These are phyloP conservation scores for Butorides virescens DNA, from an alignment of 2,113 vertebrate genomes.

Conservation along the genomic window DNA sequence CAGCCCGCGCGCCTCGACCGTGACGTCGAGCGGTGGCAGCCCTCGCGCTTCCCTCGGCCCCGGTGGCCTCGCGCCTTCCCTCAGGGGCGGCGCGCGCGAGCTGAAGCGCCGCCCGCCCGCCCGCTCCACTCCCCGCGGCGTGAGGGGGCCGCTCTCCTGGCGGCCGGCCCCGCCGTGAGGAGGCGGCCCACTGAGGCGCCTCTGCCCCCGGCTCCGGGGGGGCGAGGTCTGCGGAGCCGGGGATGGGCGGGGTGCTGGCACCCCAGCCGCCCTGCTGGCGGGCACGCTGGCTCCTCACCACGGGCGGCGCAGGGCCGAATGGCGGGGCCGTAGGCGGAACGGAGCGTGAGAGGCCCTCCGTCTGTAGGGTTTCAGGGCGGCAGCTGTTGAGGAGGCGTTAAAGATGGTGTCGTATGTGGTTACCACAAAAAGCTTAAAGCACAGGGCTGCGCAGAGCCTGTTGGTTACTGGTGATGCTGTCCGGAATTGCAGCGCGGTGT, in stretches of 20 bases:
- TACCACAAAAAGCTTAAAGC: neutral
- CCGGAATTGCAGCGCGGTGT: accelerated
- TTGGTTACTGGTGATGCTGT: neutral
- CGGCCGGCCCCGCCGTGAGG: neutral
- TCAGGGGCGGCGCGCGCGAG: accelerated
- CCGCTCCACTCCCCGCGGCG: too few species aligned
- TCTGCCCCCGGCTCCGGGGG: too few species aligned
- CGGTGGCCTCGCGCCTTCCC: neutral
- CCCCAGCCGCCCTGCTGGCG: too few species aligned
- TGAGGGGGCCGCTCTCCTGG: neutral
- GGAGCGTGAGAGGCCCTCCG: accelerated
- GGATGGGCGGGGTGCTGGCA: neutral
- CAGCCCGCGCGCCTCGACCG: too few species aligned
- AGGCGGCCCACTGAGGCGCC: too few species aligned
- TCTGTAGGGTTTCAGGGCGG: accelerated
- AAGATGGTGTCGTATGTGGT: accelerated
- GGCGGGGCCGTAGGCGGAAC: neutral
- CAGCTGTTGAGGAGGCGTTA: accelerated
- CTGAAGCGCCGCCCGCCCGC: too few species aligned
- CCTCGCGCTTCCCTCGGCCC: accelerated
- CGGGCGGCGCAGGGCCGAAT: too few species aligned
- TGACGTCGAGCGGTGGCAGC: too few species aligned
- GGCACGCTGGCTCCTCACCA: neutral
- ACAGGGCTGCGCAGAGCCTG: accelerated
- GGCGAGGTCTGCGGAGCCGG: accelerated